phyloP scores from a whole-genome alignment of 2,888 invertebrate species.

The Marronus borbonicus region DNA sequence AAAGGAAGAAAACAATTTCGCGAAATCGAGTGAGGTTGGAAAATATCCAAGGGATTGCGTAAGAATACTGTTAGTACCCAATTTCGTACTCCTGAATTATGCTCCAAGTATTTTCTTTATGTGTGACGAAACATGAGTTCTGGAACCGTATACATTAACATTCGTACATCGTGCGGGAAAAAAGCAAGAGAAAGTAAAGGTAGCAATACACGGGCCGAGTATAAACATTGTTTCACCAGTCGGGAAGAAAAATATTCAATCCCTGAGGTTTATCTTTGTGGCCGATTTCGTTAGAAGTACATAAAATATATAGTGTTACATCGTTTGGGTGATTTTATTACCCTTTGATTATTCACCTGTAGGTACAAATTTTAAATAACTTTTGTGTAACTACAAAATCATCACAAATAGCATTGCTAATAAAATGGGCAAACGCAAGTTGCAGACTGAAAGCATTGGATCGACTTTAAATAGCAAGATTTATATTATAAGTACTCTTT shows the following conservation, averaged over 20 bases:
- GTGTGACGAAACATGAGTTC: conserved; percentile 15
- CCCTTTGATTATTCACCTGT: too few relatives aligned
- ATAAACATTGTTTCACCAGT: neutral
- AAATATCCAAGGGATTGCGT: conserved; percentile 10
- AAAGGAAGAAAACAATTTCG: conserved; percentile 9
- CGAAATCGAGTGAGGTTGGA: conserved; percentile 1
- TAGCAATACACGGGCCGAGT: neutral
- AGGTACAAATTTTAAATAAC: too few relatives aligned
- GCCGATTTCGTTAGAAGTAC: neutral
- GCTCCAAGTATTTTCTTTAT: conserved; percentile 6
- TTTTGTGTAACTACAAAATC: too few relatives aligned
- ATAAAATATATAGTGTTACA: too few relatives aligned
- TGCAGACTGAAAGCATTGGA: too few relatives aligned
- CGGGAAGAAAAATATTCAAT: neutral
- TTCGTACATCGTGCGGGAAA: conserved; percentile 7
- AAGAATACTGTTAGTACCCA: conserved; percentile 1
- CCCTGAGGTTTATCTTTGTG: neutral
- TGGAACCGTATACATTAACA: conserved; percentile 6
- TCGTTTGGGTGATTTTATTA: too few relatives aligned
- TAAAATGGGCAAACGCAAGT: too few relatives aligned
- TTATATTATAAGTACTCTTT: too few relatives aligned
- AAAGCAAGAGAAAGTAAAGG: neutral
- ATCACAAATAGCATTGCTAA: too few relatives aligned
- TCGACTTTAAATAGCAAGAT: too few relatives aligned
- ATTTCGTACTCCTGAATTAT: conserved; percentile 9